These are phyloP conservation scores for Aphelenchoides avenae DNA, from an alignment of 1,140 invertebrate genomes.

Conservation along the genomic window DNA sequence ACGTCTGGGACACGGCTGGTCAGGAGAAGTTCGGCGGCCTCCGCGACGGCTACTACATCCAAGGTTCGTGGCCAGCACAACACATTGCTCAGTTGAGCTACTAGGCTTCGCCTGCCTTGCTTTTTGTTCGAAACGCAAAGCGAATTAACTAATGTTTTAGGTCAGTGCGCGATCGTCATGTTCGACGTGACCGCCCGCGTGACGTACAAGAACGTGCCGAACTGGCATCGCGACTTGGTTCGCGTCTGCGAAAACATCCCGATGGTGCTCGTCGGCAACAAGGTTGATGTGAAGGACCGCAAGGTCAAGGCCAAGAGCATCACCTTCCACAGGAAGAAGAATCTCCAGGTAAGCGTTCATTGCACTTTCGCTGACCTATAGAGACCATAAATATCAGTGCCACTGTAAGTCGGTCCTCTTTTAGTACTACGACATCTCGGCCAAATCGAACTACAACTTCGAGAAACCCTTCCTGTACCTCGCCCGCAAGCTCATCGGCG, in stretches of 20 bases:
- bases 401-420: too few relatives aligned
- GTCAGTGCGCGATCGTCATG: conserved; percentile 99
- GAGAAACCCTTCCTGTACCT: conserved; percentile 88
- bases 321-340: conserved; percentile 99
- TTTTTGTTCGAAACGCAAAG: conserved; percentile 12
- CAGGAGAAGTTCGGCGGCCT: conserved; percentile 99
- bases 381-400: too few relatives aligned
- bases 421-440: conserved; percentile 99
- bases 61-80: conserved; percentile 64
- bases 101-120: background rate
- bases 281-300: conserved; percentile 93
- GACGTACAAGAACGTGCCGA: conserved; percentile 99
- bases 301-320: conserved; percentile 99
- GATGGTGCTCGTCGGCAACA: conserved; percentile 91
- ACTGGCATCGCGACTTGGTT: conserved; percentile 97
- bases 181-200: conserved; percentile 99
- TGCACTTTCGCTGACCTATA: too few relatives aligned
- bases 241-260: conserved; percentile 98
- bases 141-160: conserved; percentile 60
- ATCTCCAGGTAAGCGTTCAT: conserved; percentile 74
- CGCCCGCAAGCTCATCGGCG: conserved; percentile 92
- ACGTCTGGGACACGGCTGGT: conserved; percentile 99
- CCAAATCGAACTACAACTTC: conserved; percentile 99
- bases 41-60: conserved; percentile 98
- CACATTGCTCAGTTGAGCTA: background rate